A percentile compares a stretch with the other conserved stretches of the same genome.
Evolutionary conservation across 2,888 invertebrate genomes (phyloP).

Genomic region (Megastigmus dorsalis): DNA sequence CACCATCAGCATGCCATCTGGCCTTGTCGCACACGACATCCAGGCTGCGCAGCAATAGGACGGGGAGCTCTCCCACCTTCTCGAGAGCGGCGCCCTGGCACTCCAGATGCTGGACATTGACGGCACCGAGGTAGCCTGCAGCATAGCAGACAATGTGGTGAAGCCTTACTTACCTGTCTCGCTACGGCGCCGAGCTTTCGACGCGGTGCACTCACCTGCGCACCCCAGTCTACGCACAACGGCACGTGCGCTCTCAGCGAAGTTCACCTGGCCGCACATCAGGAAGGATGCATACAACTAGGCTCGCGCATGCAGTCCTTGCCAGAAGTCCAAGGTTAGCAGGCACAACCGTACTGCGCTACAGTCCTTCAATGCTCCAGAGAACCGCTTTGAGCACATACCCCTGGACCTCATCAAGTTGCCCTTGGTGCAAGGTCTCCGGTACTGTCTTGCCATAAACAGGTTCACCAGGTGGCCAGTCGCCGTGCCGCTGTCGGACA

Average conservation of each 20-base stretch:
- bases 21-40: background rate
- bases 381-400: slow-evolving; percentile 62
- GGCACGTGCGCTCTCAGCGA: slow-evolving; percentile 59
- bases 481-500: background rate
- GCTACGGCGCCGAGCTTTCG: background rate
- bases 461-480: background rate
- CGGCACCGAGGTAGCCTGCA: background rate
- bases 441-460: background rate
- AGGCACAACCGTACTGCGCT: slow-evolving; percentile 56
- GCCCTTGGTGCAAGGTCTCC: background rate
- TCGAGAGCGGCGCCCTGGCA: too few relatives aligned
- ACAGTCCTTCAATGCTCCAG: background rate
- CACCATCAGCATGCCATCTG: background rate
- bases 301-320: slow-evolving; percentile 4
- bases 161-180: background rate
- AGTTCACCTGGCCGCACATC: slow-evolving; percentile 68
- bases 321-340: slow-evolving; percentile 49
- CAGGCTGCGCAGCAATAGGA: background rate
- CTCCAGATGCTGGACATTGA: background rate
- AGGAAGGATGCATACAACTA: background rate
- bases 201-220: background rate
- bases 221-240: slow-evolving; percentile 46
- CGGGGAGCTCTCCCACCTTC: background rate
- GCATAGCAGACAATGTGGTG: background rate
- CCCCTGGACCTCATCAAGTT: slow-evolving; percentile 65